Evolutionary conservation across 2,113 vertebrate genomes (phyloP).

Genomic region (Patagioenas fasciata): DNA sequence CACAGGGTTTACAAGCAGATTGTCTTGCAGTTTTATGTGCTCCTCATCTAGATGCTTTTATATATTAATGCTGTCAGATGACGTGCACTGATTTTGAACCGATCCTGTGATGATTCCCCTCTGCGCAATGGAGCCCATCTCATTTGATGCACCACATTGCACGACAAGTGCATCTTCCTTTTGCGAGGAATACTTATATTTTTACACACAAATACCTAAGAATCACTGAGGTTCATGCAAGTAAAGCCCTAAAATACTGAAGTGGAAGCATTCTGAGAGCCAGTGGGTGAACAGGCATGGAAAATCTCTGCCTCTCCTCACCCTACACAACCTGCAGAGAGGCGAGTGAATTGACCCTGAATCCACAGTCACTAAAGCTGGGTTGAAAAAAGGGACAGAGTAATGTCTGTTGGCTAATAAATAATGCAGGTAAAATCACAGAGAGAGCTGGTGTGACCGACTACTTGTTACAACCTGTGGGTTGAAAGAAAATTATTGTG

Average conservation of each 20-base stretch:
- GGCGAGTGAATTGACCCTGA: background rate
- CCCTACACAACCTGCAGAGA: background rate
- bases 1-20: background rate
- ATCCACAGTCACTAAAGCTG: background rate
- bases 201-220: background rate
- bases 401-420: background rate
- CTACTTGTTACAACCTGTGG: background rate
- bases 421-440: conserved; percentile 13
- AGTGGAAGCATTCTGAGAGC: background rate
- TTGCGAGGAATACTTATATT: background rate
- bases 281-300: background rate
- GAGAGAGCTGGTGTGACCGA: background rate
- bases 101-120: accelerated
- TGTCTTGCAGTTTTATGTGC: background rate
- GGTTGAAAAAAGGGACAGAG: conserved; percentile 15
- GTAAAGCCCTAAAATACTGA: background rate
- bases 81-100: background rate
- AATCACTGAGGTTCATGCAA: background rate
- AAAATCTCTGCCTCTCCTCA: conserved; percentile 17
- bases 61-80: background rate
- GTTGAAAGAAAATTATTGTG: background rate
- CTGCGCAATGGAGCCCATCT: background rate
- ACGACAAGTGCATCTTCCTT: background rate
- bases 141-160: background rate
- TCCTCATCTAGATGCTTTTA: background rate